Evolutionary conservation across 2,888 invertebrate species (phyloP).

Genomic region (Muschampia plurimacula): DNA sequence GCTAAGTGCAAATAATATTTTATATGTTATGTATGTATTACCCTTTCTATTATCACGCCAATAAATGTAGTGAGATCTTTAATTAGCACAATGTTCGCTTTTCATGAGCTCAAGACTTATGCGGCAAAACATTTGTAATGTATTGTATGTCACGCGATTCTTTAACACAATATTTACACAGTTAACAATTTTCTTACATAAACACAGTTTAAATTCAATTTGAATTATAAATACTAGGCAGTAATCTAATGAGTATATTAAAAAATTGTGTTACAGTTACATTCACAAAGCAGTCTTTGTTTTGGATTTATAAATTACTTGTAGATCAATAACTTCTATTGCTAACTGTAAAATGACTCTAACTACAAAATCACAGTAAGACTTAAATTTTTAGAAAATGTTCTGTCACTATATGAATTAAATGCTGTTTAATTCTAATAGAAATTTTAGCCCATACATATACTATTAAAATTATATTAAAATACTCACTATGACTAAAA

Average conservation of each 20-base stretch:
- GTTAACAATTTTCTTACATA: neutral
- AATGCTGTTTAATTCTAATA: neutral
- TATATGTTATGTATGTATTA: too few relatives aligned
- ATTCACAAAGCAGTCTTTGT: conserved; percentile 2
- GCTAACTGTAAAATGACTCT: conserved; percentile 2
- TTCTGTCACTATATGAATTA: neutral
- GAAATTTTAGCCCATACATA: neutral
- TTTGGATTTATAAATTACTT: neutral
- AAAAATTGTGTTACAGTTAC: neutral
- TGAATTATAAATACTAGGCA: neutral
- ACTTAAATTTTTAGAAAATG: conserved; percentile 6
- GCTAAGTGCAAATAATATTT: too few relatives aligned
- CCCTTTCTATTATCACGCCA: too few relatives aligned
- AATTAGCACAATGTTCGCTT: too few relatives aligned
- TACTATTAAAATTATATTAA: neutral
- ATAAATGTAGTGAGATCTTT: too few relatives aligned
- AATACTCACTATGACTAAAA: conserved; percentile 3
- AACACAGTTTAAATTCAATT: neutral
- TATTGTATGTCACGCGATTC: neutral
- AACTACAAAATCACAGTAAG: conserved; percentile 2
- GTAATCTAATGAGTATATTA: neutral
- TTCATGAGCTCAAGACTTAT: too few relatives aligned
- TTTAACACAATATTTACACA: neutral
- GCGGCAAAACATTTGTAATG: neutral
- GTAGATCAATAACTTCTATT: neutral